These are phyloP conservation scores for Parasteatoda lunata DNA, from an alignment of 2,888 invertebrate genomes.

Conservation along the genomic window DNA sequence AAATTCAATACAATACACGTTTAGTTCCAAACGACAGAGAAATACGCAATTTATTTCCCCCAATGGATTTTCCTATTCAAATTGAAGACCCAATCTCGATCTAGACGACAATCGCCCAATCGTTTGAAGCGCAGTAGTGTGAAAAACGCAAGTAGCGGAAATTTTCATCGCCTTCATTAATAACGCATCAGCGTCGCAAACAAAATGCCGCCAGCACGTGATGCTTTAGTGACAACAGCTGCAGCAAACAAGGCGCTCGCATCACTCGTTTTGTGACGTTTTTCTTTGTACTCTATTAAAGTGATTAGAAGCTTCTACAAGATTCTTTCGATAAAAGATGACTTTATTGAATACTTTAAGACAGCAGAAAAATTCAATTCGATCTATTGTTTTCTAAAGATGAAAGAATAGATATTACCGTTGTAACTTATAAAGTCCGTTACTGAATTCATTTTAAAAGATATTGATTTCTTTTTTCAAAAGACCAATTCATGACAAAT, in stretches of 20 bases:
- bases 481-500: too few species aligned
- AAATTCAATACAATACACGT: background rate
- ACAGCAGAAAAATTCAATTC: too few species aligned
- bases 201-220: slow-evolving; percentile 52
- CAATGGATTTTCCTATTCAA: background rate
- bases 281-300: slow-evolving; percentile 60
- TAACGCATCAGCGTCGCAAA: slow-evolving; percentile 61
- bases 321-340: too few species aligned
- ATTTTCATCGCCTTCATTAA: slow-evolving; percentile 61
- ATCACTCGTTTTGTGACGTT: slow-evolving; percentile 32
- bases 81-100: background rate
- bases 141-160: slow-evolving; percentile 46
- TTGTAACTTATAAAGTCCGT: too few species aligned
- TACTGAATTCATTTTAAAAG: too few species aligned
- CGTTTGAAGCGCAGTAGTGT: slow-evolving; percentile 22
- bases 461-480: too few species aligned
- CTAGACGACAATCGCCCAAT: slow-evolving; percentile 17
- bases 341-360: too few species aligned
- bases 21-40: background rate
- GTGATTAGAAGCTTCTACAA: slow-evolving; percentile 39
- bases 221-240: slow-evolving; percentile 39
- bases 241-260: slow-evolving; percentile 31
- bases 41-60: background rate
- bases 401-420: too few species aligned
- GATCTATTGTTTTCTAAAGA: too few species aligned